Evolutionary conservation across 2,888 invertebrate species (phyloP).

Genomic region (Drosophila merina): DNA sequence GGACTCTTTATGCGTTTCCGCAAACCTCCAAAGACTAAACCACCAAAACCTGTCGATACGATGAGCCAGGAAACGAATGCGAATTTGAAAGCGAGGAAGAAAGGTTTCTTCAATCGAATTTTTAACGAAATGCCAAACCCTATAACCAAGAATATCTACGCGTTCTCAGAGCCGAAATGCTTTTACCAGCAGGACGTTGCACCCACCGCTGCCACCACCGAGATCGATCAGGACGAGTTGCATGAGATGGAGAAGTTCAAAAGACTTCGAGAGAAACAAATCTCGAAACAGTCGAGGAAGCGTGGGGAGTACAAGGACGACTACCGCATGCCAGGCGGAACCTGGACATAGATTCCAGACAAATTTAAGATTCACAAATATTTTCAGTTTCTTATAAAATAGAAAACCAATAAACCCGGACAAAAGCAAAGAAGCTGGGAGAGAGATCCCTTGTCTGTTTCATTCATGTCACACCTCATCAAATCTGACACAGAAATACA

Average conservation of each 20-base stretch:
- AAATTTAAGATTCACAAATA: background rate
- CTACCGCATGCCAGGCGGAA: background rate
- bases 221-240: background rate
- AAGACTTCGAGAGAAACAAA: background rate
- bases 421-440: background rate
- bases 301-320: background rate
- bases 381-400: background rate
- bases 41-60: background rate
- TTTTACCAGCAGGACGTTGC: background rate
- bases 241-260: background rate
- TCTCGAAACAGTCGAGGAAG: background rate
- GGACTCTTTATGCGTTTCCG: background rate
- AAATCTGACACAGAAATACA: background rate
- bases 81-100: background rate
- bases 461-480: constrained; percentile 18
- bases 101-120: constrained; percentile 27
- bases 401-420: background rate
- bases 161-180: background rate
- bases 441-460: background rate
- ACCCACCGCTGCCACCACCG: background rate
- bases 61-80: background rate
- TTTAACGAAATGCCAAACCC: constrained; percentile 15
- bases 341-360: background rate
- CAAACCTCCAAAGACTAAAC: background rate
- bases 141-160: background rate